phyloP scores from a whole-genome alignment of 2,888 invertebrate genomes.

The Harpagoxenus sublaevis region DNA sequence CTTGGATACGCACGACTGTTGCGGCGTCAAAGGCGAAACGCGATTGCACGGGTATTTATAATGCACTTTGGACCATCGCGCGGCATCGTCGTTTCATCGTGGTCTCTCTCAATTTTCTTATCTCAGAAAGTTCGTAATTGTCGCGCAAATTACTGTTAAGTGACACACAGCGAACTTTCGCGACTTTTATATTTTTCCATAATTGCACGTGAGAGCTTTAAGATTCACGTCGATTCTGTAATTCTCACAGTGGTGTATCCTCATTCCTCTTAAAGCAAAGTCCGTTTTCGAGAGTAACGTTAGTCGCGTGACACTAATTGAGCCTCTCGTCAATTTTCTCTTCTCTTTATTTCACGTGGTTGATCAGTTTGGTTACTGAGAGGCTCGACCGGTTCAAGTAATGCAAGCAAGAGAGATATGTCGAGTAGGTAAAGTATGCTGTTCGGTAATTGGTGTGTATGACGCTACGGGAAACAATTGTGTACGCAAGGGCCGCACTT shows the following conservation, averaged over 20 bases:
- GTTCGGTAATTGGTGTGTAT: background rate
- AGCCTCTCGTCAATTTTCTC: background rate
- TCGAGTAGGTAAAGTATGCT: background rate
- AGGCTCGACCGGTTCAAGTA: background rate
- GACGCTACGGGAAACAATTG: background rate
- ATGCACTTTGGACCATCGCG: too few relatives aligned
- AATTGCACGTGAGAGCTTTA: too few relatives aligned
- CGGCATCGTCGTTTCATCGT: too few relatives aligned
- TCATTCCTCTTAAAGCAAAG: background rate
- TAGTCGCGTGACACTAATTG: constrained; percentile 19
- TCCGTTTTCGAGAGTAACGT: background rate
- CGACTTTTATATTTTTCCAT: too few relatives aligned
- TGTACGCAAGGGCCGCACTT: background rate
- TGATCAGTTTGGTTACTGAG: background rate
- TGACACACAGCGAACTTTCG: too few relatives aligned
- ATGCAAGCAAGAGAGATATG: background rate
- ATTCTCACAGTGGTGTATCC: background rate
- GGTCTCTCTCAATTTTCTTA: too few relatives aligned
- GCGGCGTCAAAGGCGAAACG: too few relatives aligned
- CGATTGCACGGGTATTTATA: too few relatives aligned
- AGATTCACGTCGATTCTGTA: background rate
- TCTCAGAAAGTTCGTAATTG: too few relatives aligned
- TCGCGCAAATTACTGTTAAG: too few relatives aligned
- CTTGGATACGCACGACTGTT: background rate
- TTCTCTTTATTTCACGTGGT: background rate